Conservation (phyloP, 1,140 invertebrate genomes). For the Nasonia longicornis region DNA sequence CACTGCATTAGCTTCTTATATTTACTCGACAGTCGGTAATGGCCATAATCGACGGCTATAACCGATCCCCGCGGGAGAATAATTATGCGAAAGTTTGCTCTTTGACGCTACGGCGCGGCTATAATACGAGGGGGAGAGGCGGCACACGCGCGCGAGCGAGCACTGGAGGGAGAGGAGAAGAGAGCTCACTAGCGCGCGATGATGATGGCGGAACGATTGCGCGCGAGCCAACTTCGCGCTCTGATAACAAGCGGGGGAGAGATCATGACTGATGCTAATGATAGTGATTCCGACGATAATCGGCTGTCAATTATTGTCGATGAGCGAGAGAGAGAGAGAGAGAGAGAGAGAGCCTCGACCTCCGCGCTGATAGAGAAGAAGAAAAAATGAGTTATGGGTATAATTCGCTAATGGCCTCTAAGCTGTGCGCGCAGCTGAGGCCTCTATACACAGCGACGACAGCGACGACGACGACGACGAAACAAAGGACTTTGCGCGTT, state of each 20-base stretch:
- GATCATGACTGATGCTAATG: conserved; percentile 46
- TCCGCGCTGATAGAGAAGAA: not conserved
- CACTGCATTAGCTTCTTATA: conserved; percentile 62
- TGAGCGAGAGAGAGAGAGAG: not conserved
- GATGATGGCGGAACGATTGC: conserved; percentile 34
- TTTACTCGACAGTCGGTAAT: conserved; percentile 64
- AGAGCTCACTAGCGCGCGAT: not conserved
- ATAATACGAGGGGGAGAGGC: not conserved
- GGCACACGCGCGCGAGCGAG: not conserved
- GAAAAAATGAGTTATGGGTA: conserved; percentile 39
- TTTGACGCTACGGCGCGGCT: conserved; percentile 42
- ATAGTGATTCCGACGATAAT: conserved; percentile 40
- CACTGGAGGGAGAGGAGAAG: not conserved
- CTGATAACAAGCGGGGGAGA: conserved; percentile 26
- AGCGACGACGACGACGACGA: not conserved
- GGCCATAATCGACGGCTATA: conserved; percentile 65
- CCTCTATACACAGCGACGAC: not conserved
- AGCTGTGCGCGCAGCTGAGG: conserved; percentile 14
- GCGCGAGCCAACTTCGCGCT: conserved; percentile 39
- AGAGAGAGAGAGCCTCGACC: not conserved
- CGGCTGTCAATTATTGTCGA: conserved; percentile 41
- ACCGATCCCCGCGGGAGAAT: conserved; percentile 60
- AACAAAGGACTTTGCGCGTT: conserved; percentile 33
- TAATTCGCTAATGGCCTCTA: conserved; percentile 44
- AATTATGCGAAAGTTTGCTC: conserved; percentile 60